Base-by-base conservation (phyloP, 2,888 invertebrate species). In the Pollenia angustigena region DNA sequence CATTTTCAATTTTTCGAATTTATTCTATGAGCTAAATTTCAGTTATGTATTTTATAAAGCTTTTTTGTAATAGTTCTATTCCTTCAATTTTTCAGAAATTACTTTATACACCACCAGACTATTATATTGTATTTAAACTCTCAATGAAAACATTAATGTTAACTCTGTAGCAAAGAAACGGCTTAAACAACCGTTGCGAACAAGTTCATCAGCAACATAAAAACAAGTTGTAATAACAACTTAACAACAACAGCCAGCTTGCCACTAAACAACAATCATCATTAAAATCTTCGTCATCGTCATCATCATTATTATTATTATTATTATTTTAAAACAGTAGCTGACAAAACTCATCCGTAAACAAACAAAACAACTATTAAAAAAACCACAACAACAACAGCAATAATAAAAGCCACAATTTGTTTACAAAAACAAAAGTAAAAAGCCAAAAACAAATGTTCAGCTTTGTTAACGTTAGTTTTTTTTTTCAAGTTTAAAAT, bases 401-500 rank as follows among this genome's bases (percentile, higher is more conserved):
- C 40, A 68, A 23, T 4, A 62, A 14, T 1, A 66, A 23, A 64
- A 64, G 2, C 62, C 44, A 60, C 48, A 60, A 79, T 11, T n/a
- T 18, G 32, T 44, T n/a, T n/a, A 54, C 12, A 48, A 56, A 82
- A 72, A 64, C 23, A 52, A 81, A 52, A 60, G 40, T 40, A 10
- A 50, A 72, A 54, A 18, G 42, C n/a, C 18, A 81, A 66, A 54
- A 14, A 18, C 16, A 81, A 72, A 66, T 56, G 48, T 54, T 56
- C 50, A 74, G 52, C 46, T 68, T 72, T 44, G 48, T 78, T 40
- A 16, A n/a, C 52, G 8, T 82, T 56, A 4, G 16, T 46, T 52
- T 82, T 48, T 54, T 54, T 11, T 83, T 82, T 76, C 69, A 82
- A 69, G 81, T 82, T 76, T 69, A 54, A 82, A 76, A 46, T 48